phyloP scores from a whole-genome alignment of 37 sponge, comb jelly and placozoan species.

The Amphimedon queenslandica region DNA sequence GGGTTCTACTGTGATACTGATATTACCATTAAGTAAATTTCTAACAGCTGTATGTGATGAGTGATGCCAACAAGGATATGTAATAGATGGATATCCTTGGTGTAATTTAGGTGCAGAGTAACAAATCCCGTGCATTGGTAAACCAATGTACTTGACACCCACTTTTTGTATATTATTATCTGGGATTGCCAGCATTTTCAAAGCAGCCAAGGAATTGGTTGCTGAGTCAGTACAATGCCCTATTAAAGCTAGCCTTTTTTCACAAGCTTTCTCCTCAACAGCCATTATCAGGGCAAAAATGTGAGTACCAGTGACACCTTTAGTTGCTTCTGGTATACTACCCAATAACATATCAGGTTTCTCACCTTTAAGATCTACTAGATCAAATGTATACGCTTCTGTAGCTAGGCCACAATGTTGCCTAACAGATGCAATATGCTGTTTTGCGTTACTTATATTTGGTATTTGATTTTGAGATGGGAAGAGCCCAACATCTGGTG shows the following conservation, averaged over 20 bases:
- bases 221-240: conserved; percentile 44
- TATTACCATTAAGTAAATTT: conserved; percentile 6
- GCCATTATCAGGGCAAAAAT: conserved; percentile 16
- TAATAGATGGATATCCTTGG: conserved; percentile 8
- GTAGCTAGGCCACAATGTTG: background rate
- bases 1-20: background rate
- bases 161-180: background rate
- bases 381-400: conserved; percentile 30
- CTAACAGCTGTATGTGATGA: background rate
- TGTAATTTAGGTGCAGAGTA: conserved; percentile 1
- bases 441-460: background rate
- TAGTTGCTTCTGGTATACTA: conserved; percentile 14
- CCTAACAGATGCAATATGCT: background rate
- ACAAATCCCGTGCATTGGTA: background rate
- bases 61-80: conserved; percentile 28
- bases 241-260: conserved; percentile 1
- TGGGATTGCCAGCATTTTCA: conserved; percentile 9
- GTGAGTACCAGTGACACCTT: conserved; percentile 13
- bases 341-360: conserved; percentile 19
- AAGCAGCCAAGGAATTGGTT: conserved; percentile 3
- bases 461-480: background rate
- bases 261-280: conserved; percentile 12
- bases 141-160: background rate
- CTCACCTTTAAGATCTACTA: conserved; percentile 15
- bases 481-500: conserved; percentile 11